phyloP scores from a whole-genome alignment of 2,888 invertebrate genomes.

The Alentia gelatinosa region DNA sequence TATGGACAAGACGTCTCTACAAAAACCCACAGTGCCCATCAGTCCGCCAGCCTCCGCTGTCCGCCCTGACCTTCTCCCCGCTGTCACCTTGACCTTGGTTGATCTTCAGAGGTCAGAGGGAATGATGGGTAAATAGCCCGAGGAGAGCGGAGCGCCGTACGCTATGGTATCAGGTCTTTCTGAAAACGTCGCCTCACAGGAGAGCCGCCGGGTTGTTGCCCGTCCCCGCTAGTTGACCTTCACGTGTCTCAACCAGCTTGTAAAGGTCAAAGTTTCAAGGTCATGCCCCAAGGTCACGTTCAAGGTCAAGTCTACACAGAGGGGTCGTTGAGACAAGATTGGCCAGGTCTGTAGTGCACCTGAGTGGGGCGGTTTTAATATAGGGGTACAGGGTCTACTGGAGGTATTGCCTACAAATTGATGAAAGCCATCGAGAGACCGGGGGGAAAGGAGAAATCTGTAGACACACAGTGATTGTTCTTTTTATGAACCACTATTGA shows the following conservation, averaged over 20 bases:
- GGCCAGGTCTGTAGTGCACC: not conserved
- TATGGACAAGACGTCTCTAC: not conserved
- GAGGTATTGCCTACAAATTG: too few relatives aligned
- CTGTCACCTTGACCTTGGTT: not conserved
- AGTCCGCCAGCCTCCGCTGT: not conserved
- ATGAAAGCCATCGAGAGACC: too few relatives aligned
- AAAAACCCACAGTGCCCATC: not conserved
- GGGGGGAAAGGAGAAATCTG: too few relatives aligned
- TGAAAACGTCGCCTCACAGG: not conserved
- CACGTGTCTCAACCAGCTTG: not conserved
- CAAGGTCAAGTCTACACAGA: not conserved
- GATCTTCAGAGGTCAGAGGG: not conserved
- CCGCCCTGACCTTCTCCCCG: not conserved
- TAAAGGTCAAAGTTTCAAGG: not conserved
- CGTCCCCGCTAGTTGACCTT: not conserved
- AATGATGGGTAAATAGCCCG: not conserved
- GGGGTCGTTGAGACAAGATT: not conserved
- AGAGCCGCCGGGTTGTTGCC: not conserved
- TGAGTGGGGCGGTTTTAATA: too few relatives aligned
- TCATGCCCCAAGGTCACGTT: not conserved
- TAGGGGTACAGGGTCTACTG: too few relatives aligned
- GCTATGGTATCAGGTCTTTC: not conserved
- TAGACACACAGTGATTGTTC: too few relatives aligned
- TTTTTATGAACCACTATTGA: too few relatives aligned
- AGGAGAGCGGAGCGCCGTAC: not conserved